Base-by-base conservation (phyloP, 1,140 invertebrate species). In the Drosophila pseudoobscura region DNA sequence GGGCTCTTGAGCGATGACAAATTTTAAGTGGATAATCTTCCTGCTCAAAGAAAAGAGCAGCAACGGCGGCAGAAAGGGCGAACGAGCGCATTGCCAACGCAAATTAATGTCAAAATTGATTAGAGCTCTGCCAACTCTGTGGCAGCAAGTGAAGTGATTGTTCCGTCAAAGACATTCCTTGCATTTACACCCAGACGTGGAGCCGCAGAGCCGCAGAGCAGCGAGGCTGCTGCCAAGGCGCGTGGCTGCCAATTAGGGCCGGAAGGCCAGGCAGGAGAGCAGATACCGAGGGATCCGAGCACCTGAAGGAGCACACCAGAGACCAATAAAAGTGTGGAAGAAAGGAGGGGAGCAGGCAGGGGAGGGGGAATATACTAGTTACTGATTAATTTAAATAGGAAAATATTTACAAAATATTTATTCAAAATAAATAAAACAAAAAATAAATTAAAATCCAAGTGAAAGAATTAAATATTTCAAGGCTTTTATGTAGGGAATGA, bases 51-150 rank as follows among this genome's bases (percentile, higher is more conserved):
- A n/a, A 29, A 22, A 24, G 13, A 35, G 8, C 13, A 44, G 44
- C 50, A 65, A 52, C 2, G 8, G 29, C 13, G 24, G 41, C 50
- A 65, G 58, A 66, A 75, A 82, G 77, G 80, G 76, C 68, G 69
- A 71, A 57, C 60, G 44, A 47, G 47, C 47, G 58, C 41, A 61
- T 69, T 61, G 71, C 64, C 53, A 69, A 80, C 60, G 80, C 78
- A 88, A 88, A 88, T 88, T 83, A 88, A 89, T 88, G 83, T 88
- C 83, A 88, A 88, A 87, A 74, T 74, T 88, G 84, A 88, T 88
- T 88, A 88, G 35, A 82, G 78, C 45, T 39, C 63, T 46, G 49
- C 64, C 49, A 50, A 69, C 63, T 57, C 24, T 69, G 9, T 11
- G 35, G 35, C 35, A 39, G 35, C 11, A 9, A 4, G 35, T 11